A percentile compares a stretch with the other conserved stretches of the same genome.
These are phyloP conservation scores for Chymomyza procnemis DNA, from an alignment of 2,888 invertebrate species.

Conservation along the genomic window DNA sequence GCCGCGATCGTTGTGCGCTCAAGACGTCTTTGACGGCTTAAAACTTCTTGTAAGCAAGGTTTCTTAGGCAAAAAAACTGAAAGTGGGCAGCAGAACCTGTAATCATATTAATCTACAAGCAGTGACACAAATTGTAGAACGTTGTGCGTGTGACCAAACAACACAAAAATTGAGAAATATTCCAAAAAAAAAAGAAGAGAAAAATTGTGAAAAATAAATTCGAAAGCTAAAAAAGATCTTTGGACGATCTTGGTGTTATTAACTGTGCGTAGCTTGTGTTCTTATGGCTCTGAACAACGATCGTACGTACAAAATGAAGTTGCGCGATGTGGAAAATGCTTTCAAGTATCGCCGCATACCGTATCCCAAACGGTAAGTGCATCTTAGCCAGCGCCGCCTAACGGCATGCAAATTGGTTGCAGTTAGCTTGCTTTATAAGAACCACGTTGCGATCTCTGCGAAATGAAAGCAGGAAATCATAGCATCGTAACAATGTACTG, in stretches of 20 bases:
- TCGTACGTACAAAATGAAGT: conserved; percentile 75
- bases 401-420: conserved; percentile 50
- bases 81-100: conserved; percentile 1
- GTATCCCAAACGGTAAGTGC: conserved; percentile 78
- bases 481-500: neutral
- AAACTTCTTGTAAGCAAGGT: conserved; percentile 5
- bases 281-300: conserved; percentile 61
- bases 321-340: conserved; percentile 77
- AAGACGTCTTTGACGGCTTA: conserved; percentile 63
- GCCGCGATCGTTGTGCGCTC: conserved; percentile 76
- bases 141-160: neutral
- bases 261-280: conserved; percentile 23
- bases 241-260: conserved; percentile 13
- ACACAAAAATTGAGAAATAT: conserved; percentile 1
- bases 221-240: conserved; percentile 18
- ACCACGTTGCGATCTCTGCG: neutral
- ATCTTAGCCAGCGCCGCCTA: neutral
- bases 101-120: neutral
- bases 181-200: conserved; percentile 29
- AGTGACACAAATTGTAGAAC: neutral
- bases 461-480: neutral
- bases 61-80: neutral
- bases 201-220: conserved; percentile 11
- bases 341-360: conserved; percentile 78
- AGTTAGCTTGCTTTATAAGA: conserved; percentile 17